phyloP scores from a whole-genome alignment of 1,140 invertebrate genomes.

The Pteromalus puparum region DNA sequence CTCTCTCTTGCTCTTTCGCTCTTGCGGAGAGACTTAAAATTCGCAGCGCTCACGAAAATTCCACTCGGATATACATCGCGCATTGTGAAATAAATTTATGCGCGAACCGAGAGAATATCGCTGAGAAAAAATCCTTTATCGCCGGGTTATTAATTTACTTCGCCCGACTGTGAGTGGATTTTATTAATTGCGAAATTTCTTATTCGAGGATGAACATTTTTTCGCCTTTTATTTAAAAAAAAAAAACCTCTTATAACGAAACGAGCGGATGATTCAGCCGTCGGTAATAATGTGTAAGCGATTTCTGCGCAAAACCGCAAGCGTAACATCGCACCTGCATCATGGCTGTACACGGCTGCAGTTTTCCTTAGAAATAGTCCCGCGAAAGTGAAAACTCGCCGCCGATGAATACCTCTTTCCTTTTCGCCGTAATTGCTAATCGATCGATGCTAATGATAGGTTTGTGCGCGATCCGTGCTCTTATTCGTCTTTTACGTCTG shows the following conservation, averaged over 20 bases:
- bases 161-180: background rate
- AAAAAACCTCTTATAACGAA: no score
- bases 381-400: constrained; percentile 41
- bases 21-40: background rate
- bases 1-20: constrained; percentile 23
- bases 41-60: background rate
- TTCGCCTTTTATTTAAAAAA: background rate
- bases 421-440: constrained; percentile 45
- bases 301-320: background rate
- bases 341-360: no score
- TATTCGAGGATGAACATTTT: background rate
- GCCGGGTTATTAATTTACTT: no score
- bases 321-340: background rate
- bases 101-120: no score
- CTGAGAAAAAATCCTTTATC: background rate
- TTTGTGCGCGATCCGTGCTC: background rate
- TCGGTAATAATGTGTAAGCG: background rate
- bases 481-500: constrained; percentile 20
- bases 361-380: background rate
- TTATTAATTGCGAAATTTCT: background rate
- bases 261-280: no score
- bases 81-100: background rate
- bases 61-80: no score
- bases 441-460: constrained; percentile 48
- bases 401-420: constrained; percentile 20